These are phyloP conservation scores for Oegoconia quadripuncta DNA, from an alignment of 2,888 invertebrate species.

Conservation along the genomic window DNA sequence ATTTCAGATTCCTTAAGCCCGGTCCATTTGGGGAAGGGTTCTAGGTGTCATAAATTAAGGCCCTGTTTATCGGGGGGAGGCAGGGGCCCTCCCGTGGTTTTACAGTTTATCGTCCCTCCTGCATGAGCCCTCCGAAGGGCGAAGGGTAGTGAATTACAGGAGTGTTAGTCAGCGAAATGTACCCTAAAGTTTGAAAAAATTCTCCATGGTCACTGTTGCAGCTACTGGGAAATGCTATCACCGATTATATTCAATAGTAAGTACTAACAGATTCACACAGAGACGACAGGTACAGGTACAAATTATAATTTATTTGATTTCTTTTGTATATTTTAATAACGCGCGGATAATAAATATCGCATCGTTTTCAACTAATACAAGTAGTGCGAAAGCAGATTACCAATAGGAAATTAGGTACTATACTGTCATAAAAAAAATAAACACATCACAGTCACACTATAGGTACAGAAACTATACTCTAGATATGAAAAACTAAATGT, in stretches of 20 bases:
- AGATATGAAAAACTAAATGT: too few relatives aligned
- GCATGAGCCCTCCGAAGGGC: conserved; percentile 55
- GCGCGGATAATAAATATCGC: too few relatives aligned
- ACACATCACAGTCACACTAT: too few relatives aligned
- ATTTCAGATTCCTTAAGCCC: conserved; percentile 23
- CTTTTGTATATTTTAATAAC: too few relatives aligned
- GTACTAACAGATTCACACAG: too few relatives aligned
- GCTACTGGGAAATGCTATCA: neutral
- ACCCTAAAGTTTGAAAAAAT: conserved; percentile 42
- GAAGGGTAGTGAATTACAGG: conserved; percentile 60
- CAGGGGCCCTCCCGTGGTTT: conserved; percentile 70
- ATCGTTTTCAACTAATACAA: too few relatives aligned
- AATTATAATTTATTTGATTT: too few relatives aligned
- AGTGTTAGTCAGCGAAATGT: conserved; percentile 64
- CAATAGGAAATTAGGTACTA: too few relatives aligned
- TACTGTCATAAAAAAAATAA: too few relatives aligned
- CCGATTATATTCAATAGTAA: neutral
- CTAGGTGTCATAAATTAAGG: conserved; percentile 74
- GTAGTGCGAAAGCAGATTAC: too few relatives aligned
- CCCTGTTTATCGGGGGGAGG: conserved; percentile 70
- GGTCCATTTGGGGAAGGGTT: conserved; percentile 55
- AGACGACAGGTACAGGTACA: too few relatives aligned
- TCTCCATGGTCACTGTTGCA: conserved; percentile 6
- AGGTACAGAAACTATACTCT: too few relatives aligned
- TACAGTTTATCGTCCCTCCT: conserved; percentile 72